Conservation (phyloP, 2,113 vertebrate species). For the Melanocharis versteri region DNA sequence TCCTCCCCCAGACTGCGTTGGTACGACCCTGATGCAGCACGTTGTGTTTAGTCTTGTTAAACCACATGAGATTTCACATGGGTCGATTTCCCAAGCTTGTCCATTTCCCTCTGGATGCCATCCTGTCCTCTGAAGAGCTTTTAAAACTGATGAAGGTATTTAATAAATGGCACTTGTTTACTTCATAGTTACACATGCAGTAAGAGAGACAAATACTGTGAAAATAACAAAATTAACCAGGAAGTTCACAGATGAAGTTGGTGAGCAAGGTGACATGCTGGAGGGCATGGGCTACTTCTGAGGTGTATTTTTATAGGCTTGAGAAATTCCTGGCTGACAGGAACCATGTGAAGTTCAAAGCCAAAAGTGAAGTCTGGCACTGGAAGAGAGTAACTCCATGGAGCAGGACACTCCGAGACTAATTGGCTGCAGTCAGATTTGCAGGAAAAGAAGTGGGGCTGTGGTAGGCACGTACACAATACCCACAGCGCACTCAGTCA, state of each 20-base stretch:
- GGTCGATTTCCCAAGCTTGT: neutral
- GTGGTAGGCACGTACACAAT: neutral
- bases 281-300: neutral
- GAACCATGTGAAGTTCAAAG: neutral
- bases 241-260: neutral
- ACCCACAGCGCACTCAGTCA: neutral
- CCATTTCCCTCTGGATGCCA: neutral
- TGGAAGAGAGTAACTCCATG: neutral
- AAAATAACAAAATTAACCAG: neutral
- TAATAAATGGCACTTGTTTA: neutral
- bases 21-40: neutral
- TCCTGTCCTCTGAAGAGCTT: neutral
- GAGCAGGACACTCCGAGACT: neutral
- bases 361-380: neutral
- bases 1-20: neutral
- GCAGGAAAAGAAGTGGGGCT: neutral
- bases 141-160: neutral
- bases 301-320: neutral
- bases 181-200: neutral
- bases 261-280: neutral
- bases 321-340: neutral
- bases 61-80: fast-evolving
- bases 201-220: neutral
- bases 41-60: neutral
- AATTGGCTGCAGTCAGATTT: neutral